Conservation (phyloP, 2,113 vertebrate genomes). For the Trachemys scripta region DNA sequence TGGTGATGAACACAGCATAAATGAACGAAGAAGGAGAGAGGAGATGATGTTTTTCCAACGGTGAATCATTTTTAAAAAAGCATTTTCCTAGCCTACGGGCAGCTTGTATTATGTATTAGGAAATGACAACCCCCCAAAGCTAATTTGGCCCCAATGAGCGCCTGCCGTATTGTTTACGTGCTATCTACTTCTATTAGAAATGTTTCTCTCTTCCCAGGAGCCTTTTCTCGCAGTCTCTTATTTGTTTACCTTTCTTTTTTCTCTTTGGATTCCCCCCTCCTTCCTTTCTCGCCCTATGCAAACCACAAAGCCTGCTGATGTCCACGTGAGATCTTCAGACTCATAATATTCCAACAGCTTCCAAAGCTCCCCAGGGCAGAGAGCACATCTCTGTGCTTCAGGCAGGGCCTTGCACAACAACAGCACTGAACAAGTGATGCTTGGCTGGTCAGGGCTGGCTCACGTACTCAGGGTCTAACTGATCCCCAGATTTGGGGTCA, state of each 20-base stretch:
- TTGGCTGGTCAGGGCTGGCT: background rate
- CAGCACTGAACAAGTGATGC: background rate
- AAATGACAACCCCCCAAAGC: background rate
- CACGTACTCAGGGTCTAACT: background rate
- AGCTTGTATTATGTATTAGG: conserved; percentile 1
- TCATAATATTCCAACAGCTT: background rate
- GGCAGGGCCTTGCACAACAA: too few relatives aligned
- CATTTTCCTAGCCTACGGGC: conserved; percentile 16
- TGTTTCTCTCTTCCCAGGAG: background rate
- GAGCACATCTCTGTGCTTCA: background rate
- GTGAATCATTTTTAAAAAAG: conserved; percentile 8
- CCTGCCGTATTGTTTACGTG: background rate
- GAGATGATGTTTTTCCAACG: background rate
- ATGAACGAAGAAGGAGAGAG: background rate
- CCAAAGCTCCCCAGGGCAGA: background rate
- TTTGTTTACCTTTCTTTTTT: background rate
- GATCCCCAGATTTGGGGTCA: background rate
- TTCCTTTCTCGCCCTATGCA: background rate
- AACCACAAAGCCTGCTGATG: background rate
- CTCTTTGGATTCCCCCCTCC: background rate
- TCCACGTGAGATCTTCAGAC: background rate
- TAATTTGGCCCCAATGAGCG: background rate
- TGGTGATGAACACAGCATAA: background rate
- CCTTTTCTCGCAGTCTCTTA: background rate
- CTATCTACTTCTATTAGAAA: background rate